Base-by-base conservation (phyloP, 1,140 invertebrate species). In the Drosophila suzukii region DNA sequence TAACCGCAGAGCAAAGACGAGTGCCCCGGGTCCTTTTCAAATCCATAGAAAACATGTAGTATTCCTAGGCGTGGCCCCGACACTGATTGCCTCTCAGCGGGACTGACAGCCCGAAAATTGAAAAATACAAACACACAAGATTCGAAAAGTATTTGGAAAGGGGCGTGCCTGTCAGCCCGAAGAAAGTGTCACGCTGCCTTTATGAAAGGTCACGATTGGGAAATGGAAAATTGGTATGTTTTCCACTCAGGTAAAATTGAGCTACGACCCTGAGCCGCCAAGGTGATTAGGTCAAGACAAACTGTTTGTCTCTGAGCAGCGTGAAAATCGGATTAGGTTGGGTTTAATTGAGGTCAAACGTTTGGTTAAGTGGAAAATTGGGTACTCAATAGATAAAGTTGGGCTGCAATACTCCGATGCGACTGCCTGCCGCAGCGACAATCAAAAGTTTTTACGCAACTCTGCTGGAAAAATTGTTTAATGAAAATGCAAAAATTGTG, bases 381-480 rank as follows among this genome's bases (percentile, higher is more conserved):
- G 38, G 57, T 51, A 54, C 50, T 62, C 66, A 46, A 24, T 41
- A 30, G 56, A 38, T 58, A 24, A 12, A 39, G 68, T 55, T 61
- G 57, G 49, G 36, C 43, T 50, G 43, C 32, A 17, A 51, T 71
- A 44, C 20, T 1, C 32, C 59, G 60, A 34, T 67, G 47, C 27
- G 27, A 3, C 27, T 27, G 12, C 39, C 39, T 71, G 65, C 62
- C 50, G 66, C 81, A 85, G 68, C 63, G 53, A 72, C 81, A 88
- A 88, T 88, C 83, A 88, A 88, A 88, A 88, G 67, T 88, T 88
- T 83, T 89, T 80, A 83, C 83, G 71, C 70, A 66, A 44, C 78
- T 80, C 76, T 70, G 79, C 79, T 71, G 84, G 60, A 61, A 61
- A 65, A 65, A 39, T 24, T 44, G 57, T 39, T 81, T 57, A 76